Base-by-base conservation (phyloP, 2,113 vertebrate genomes). In the Coptodon bakossiorum region DNA sequence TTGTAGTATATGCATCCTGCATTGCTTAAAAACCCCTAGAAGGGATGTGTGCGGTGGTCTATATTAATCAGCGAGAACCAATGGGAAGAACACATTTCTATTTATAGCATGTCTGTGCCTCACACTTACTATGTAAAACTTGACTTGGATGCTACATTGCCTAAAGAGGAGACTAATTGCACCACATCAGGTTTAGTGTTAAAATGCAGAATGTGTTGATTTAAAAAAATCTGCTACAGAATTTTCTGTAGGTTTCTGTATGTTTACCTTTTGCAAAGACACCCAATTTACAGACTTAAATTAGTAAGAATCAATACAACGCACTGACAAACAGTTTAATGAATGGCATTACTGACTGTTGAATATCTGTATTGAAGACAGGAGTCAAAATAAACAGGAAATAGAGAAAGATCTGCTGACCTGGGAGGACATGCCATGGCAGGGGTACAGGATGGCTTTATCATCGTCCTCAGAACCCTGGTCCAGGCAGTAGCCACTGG, bases 351-450 rank as follows among this genome's bases (percentile, higher is more conserved):
- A 40, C 22, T 80, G 48, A 53, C 29, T 36, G 76, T 22, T 11
- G 48, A 53, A 54, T 1, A 1, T 57, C 36, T 56, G 38, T 81
- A 45, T 29, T 12, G 3, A 45, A 68, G 16, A 76, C 52, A 80
- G 61, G 34, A 22, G 38, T 11, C 9, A 31, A 63, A 9, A 45
- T 34, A 22, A 11, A 78, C 5, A 61, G 19, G 16, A 73, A 22
- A 59, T 2, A 50, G 9, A 11, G 6, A 11, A 17, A 27, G 16
- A 22, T 7, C 2, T 63, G 45, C 81, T 96, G 91, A 99, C 99
- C 98, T 99, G 99, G 13, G 99, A 99, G 59, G 99, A 99, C 99
- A 99, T 99, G 86, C 99, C 99, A 0, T 99, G 99, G 92, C 98
- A 99, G 0, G 99, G 99, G 73, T 99, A 99, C 5, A 99, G 97